Evolutionary conservation across 2,888 invertebrate species (phyloP).

Genomic region (Agrochola circellaris): DNA sequence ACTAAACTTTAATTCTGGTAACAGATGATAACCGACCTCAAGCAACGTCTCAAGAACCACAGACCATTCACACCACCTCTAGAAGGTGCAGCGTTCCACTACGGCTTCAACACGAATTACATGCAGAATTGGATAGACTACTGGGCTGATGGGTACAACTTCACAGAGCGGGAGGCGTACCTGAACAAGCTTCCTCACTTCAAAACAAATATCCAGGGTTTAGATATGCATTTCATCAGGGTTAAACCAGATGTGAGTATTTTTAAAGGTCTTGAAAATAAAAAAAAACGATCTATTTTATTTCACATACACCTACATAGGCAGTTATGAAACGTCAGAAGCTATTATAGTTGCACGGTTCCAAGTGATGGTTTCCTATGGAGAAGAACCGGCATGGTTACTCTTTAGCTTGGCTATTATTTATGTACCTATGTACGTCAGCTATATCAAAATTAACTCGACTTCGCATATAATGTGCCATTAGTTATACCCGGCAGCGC

Average conservation of each 20-base stretch:
- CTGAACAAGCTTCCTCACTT: slow-evolving; percentile 94
- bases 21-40: slow-evolving; percentile 34
- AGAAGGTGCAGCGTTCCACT: slow-evolving; percentile 93
- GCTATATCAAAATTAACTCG: no score
- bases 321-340: no score
- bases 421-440: no score
- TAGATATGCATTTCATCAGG: slow-evolving; percentile 90
- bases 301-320: no score
- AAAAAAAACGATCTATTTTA: no score
- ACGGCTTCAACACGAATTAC: slow-evolving; percentile 94
- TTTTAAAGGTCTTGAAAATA: neutral
- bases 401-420: no score
- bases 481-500: neutral
- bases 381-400: no score
- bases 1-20: neutral
- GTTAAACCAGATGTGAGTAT: slow-evolving; percentile 88
- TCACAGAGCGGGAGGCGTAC: slow-evolving; percentile 90
- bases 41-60: slow-evolving; percentile 24
- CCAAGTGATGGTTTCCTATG: no score
- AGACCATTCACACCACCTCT: slow-evolving; percentile 88
- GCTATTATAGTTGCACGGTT: no score
- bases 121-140: slow-evolving; percentile 92
- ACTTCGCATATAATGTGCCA: neutral
- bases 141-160: slow-evolving; percentile 94
- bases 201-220: slow-evolving; percentile 93